A percentile compares a stretch with the other conserved stretches of the same genome.
Conservation (phyloP, 2,113 vertebrate genomes). For the Gymnobelideus leadbeateri region DNA sequence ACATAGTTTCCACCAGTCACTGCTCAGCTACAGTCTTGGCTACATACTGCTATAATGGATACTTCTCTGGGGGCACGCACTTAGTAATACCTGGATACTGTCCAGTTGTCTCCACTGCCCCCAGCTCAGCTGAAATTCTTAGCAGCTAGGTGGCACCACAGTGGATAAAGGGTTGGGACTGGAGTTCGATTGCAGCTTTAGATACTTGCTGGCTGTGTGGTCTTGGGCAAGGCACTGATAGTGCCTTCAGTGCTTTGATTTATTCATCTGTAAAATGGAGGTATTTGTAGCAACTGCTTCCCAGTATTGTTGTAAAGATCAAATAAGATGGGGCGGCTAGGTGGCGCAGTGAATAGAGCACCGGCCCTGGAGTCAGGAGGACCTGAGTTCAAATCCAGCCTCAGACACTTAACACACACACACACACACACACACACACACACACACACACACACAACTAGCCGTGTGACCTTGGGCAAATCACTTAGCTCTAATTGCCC, state of each 20-base stretch:
- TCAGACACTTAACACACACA: no score
- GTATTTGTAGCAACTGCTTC: not conserved
- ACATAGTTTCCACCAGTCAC: not conserved
- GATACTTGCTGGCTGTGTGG: not conserved
- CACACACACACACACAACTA: no score
- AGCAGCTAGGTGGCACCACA: not conserved
- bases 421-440: no score
- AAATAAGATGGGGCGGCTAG: not conserved
- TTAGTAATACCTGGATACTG: not conserved
- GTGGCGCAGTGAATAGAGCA: no score
- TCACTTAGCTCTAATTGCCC: no score
- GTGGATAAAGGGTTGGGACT: not conserved
- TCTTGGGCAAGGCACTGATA: not conserved
- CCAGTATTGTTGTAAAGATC: not conserved
- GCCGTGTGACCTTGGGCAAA: no score
- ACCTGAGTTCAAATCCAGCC: no score
- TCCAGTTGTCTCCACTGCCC: not conserved
- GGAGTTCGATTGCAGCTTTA: no score
- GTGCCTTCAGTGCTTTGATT: not conserved
- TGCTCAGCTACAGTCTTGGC: not conserved
- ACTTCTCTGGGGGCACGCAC: no score
- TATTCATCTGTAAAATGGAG: not conserved
- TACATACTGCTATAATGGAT: not conserved
- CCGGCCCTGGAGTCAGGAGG: no score
- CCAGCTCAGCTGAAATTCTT: not conserved